Conservation (phyloP, 2,888 invertebrate genomes). For the Aspidiotus destructor region DNA sequence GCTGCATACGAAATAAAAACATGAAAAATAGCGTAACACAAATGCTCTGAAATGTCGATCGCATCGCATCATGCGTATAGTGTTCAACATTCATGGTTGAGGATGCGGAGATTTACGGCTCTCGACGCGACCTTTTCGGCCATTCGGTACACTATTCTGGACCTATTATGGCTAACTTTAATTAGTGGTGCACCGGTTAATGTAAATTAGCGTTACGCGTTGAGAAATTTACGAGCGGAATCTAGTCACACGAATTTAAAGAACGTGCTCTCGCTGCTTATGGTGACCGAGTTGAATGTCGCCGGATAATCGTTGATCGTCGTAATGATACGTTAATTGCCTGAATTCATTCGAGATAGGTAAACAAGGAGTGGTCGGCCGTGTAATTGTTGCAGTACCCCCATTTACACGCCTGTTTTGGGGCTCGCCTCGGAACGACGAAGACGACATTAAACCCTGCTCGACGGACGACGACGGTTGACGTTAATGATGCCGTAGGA, state of each 20-base stretch:
- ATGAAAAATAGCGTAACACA: too few relatives aligned
- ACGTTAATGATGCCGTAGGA: background rate
- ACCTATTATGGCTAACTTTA: background rate
- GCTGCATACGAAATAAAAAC: too few relatives aligned
- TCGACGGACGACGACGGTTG: background rate
- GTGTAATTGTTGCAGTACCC: background rate
- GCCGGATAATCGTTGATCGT: background rate
- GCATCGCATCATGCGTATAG: too few relatives aligned
- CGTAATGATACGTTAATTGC: constrained; percentile 2
- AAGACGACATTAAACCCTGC: constrained; percentile 1
- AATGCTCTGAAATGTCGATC: too few relatives aligned
- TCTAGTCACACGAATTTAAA: constrained; percentile 1
- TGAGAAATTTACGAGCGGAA: background rate
- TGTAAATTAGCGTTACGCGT: constrained; percentile 2
- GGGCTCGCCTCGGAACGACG: background rate
- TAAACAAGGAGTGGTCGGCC: constrained; percentile 4
- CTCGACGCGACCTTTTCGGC: too few relatives aligned
- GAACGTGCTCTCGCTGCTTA: background rate
- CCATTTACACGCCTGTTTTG: background rate
- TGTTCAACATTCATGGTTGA: too few relatives aligned
- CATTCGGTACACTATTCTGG: too few relatives aligned
- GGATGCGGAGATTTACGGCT: too few relatives aligned
- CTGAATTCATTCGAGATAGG: background rate
- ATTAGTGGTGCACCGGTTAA: background rate
- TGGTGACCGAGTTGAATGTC: background rate